phyloP scores from a whole-genome alignment of 1,140 invertebrate genomes.

The Adoxophyes honmai region DNA sequence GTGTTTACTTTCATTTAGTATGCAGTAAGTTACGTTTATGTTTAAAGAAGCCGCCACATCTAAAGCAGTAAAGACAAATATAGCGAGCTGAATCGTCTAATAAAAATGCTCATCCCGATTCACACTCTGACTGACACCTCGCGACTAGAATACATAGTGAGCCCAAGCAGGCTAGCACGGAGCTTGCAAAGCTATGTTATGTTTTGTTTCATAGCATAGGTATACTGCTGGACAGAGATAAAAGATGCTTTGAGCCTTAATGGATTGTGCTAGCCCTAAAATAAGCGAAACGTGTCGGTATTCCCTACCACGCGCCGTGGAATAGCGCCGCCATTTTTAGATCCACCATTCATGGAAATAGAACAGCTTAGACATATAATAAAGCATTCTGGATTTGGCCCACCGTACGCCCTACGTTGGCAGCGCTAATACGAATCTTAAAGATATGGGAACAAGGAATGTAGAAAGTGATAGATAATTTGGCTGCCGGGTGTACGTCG shows the following conservation, averaged over 20 bases:
- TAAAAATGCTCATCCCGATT: slow-evolving; percentile 1
- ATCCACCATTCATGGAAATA: slow-evolving; percentile 23
- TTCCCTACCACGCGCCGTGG: slow-evolving; percentile 23
- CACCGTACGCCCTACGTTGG: neutral
- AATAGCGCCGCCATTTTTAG: slow-evolving; percentile 38
- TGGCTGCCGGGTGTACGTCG: neutral
- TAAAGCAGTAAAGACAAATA: slow-evolving; percentile 6
- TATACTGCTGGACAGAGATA: neutral
- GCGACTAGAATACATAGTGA: slow-evolving; percentile 6
- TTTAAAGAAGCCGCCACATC: slow-evolving; percentile 4
- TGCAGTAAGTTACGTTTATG: neutral
- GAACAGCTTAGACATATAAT: slow-evolving; percentile 15
- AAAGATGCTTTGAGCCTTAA: neutral
- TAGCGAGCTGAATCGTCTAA: neutral
- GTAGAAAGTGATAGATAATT: neutral
- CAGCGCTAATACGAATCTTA: neutral
- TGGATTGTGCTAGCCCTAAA: neutral
- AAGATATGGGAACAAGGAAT: neutral
- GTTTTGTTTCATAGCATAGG: neutral
- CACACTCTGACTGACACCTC: slow-evolving; percentile 7
- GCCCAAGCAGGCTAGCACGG: neutral
- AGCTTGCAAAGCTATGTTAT: neutral
- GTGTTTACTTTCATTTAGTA: neutral
- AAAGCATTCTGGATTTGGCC: neutral
- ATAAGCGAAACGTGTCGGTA: slow-evolving; percentile 27